Evolutionary conservation across 2,113 vertebrate genomes (phyloP).

Genomic region (Vulpes lagopus): DNA sequence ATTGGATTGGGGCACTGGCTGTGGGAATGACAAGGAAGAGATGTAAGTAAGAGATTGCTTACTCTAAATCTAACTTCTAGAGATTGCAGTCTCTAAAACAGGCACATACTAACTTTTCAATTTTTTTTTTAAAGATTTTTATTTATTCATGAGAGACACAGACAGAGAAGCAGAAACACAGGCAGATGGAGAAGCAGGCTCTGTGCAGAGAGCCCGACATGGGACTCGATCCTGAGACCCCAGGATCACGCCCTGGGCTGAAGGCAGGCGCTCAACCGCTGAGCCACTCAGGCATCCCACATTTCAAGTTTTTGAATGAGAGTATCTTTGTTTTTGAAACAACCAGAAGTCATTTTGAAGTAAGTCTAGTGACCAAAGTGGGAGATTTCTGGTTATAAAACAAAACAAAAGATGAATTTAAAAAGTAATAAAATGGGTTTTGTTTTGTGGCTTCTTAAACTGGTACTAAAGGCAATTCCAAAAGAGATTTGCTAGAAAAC

Average conservation of each 20-base stretch:
- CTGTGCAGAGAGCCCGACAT: too few relatives aligned
- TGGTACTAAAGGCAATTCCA: conserved; percentile 31
- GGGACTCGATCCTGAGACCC: too few relatives aligned
- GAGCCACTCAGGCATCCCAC: too few relatives aligned
- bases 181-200: too few relatives aligned
- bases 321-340: conserved; percentile 24
- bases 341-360: conserved; percentile 45
- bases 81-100: neutral
- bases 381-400: neutral
- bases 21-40: neutral
- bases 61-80: too few relatives aligned
- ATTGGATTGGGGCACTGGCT: neutral
- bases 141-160: too few relatives aligned
- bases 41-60: neutral
- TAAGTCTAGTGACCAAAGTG: conserved; percentile 26
- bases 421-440: conserved; percentile 29
- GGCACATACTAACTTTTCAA: neutral
- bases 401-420: neutral
- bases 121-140: neutral
- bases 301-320: neutral
- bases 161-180: too few relatives aligned
- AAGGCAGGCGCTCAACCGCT: too few relatives aligned
- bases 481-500: conserved; percentile 39
- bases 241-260: too few relatives aligned
- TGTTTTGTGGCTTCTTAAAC: conserved; percentile 23